Evolutionary conservation across 2,113 vertebrate genomes (phyloP).

Genomic region (Mobula hypostoma): DNA sequence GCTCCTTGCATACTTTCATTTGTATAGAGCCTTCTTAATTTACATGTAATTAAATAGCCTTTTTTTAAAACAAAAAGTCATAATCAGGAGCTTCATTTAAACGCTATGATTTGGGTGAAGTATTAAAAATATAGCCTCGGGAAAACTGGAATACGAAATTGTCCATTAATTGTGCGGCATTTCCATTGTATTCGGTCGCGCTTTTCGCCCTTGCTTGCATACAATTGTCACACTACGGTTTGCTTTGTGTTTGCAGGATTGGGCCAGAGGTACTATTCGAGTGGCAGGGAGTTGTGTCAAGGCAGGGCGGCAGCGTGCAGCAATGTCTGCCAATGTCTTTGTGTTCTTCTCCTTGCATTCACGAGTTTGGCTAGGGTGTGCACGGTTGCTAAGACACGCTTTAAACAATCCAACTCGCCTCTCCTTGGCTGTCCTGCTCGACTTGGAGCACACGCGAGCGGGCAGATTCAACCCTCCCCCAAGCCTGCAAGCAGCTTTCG

Average conservation of each 20-base stretch:
- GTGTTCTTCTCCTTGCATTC: background rate
- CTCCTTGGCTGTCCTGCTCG: background rate
- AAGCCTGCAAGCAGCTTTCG: background rate
- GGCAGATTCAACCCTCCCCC: background rate
- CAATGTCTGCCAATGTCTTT: background rate
- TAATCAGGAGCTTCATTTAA: no score
- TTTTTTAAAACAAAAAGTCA: no score
- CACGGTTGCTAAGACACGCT: slow-evolving; percentile 24
- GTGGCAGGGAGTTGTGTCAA: background rate
- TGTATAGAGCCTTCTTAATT: no score
- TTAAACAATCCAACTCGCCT: slow-evolving; percentile 5
- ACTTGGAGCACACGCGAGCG: background rate
- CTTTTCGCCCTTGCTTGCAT: background rate
- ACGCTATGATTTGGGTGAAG: no score
- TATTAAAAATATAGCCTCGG: background rate
- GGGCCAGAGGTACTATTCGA: background rate
- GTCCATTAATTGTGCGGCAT: background rate
- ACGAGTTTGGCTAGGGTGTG: background rate
- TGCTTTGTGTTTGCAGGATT: background rate
- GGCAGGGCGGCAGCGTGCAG: background rate
- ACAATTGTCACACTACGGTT: background rate
- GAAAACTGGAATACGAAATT: background rate
- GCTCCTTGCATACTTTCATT: no score
- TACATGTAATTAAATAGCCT: no score
- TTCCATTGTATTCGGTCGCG: background rate